These are phyloP conservation scores for Aphelocoma coerulescens DNA, from an alignment of 2,113 vertebrate species.

Conservation along the genomic window DNA sequence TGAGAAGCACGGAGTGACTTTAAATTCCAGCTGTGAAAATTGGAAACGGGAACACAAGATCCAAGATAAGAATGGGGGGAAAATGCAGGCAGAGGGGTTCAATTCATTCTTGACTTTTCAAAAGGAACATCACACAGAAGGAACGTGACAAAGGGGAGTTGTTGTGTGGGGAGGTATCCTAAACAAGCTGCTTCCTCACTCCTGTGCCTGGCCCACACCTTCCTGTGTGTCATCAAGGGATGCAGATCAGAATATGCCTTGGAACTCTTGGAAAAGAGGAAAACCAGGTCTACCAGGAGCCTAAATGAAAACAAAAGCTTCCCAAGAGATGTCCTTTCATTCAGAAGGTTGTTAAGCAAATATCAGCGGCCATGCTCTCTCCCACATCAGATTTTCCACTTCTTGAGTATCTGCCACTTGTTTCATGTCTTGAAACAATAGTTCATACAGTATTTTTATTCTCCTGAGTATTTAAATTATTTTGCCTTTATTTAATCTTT, in stretches of 20 bases:
- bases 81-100: background rate
- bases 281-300: background rate
- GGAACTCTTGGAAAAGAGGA: background rate
- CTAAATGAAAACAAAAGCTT: background rate
- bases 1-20: background rate
- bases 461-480: background rate
- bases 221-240: background rate
- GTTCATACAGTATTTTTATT: background rate
- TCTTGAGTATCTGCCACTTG: background rate
- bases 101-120: background rate
- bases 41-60: background rate
- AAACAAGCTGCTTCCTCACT: background rate
- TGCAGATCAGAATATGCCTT: background rate
- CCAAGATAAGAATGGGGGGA: rapidly evolving
- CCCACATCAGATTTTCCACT: background rate
- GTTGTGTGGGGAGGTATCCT: background rate
- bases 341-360: background rate
- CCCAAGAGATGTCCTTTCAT: background rate
- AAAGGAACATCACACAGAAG: background rate
- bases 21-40: background rate
- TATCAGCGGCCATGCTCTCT: background rate
- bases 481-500: background rate
- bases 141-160: background rate
- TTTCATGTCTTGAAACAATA: background rate
- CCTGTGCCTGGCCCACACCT: background rate